Percentiles rank a stretch among this genome's conserved stretches.
These are phyloP conservation scores for Gracilinanus agilis DNA, from an alignment of 2,113 vertebrate genomes.

Conservation along the genomic window DNA sequence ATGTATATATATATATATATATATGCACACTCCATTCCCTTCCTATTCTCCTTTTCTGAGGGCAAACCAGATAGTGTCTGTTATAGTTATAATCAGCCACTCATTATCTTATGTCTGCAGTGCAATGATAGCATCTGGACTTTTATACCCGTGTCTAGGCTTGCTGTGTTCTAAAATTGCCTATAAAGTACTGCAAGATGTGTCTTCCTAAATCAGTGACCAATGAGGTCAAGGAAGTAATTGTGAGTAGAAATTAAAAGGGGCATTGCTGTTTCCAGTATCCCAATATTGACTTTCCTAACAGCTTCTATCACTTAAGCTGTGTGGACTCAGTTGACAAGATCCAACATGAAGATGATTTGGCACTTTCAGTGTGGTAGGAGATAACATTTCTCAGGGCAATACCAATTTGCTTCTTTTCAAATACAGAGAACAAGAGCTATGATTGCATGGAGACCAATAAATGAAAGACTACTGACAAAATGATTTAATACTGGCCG, in stretches of 20 bases:
- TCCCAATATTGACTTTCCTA: slow-evolving; percentile 24
- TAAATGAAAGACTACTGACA: slow-evolving; percentile 78
- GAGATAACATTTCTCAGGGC: slow-evolving; percentile 49
- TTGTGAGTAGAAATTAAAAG: neutral
- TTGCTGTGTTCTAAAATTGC: neutral
- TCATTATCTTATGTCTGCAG: neutral
- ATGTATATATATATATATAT: too few species aligned
- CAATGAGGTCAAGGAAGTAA: neutral
- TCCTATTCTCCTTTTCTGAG: neutral
- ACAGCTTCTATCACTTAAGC: neutral
- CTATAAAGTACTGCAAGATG: neutral
- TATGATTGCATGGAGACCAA: slow-evolving; percentile 63
- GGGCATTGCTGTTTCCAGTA: slow-evolving; percentile 22
- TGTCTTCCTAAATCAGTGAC: neutral
- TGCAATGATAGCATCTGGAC: neutral
- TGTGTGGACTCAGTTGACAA: neutral
- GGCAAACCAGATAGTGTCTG: neutral
- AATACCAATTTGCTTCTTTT: slow-evolving; percentile 51
- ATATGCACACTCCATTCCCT: too few species aligned
- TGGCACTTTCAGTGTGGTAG: slow-evolving; percentile 10
- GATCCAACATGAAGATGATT: slow-evolving; percentile 38
- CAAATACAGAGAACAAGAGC: slow-evolving; percentile 46
- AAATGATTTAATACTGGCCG: slow-evolving; percentile 80
- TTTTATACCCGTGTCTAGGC: neutral
- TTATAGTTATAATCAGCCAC: neutral